Evolutionary conservation across 2,888 invertebrate genomes (phyloP), one percentile per base, ranked within the genome.

Genomic region (Anthophora plumipes): DNA sequence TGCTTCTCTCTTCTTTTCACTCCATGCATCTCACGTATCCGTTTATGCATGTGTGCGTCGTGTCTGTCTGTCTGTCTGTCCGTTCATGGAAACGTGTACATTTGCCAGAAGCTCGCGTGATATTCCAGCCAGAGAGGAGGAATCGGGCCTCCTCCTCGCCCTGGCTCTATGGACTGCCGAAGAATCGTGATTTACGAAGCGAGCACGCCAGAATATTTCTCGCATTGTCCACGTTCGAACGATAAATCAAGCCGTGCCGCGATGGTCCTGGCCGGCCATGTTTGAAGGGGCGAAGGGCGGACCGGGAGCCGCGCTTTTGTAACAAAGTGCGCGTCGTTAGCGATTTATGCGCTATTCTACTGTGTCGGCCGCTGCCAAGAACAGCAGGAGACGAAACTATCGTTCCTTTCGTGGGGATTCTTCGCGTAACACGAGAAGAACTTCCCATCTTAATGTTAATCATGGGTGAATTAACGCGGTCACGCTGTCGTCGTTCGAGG

Each of bases 191-290:
- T 92, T 92, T 91, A 92, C 90, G 89, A 88, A 87, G 87, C 87
- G 84, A 83, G 82, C 89, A 86, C 85, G 91, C 90, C 89, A 90
- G 89, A 92, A 91, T 91, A 92, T 92, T 92, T 91, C 91, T 92
- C 90, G 90, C 90, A 91, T 91, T 91, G 91, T 92, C 91, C 92
- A 91, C 90, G 91, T 89, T 85, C 86, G 85, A 66, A 71, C 89
- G 86, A 92, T 92, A 92, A 92, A 92, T 92, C 92, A 91, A 90
- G 88, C 83, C 80, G 79, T 73, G 83, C 86, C 75, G 74, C 77
- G 83, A 77, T 70, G 59, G 74, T 60, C 76, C 75, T 61, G 60
- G 68, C 46, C 66, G 59, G 54, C 67, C 68, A 37, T 46, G 70
- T 25, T 76, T 77, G 70, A 61, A 60, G 69, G 48, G 50, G 41